These are phyloP conservation scores for Oceanites oceanicus DNA, from an alignment of 2,113 vertebrate genomes.

Conservation along the genomic window DNA sequence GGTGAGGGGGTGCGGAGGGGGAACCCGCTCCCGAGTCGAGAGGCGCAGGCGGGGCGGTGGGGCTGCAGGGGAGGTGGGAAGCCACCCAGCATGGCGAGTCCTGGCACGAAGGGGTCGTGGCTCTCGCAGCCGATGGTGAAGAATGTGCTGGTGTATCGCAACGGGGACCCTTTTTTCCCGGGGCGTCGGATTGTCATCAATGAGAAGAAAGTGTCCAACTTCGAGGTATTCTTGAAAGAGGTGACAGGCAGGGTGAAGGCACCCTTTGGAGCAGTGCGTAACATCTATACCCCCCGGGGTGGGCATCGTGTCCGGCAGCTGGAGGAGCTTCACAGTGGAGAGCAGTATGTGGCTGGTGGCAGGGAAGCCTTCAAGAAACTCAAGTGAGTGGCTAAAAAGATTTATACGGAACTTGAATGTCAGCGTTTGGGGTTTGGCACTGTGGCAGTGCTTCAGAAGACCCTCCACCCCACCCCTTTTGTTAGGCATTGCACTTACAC, in stretches of 20 bases:
- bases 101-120: conserved; percentile 75
- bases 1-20: not conserved
- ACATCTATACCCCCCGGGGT: conserved; percentile 89
- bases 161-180: conserved; percentile 91
- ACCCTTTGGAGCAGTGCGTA: conserved; percentile 90
- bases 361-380: conserved; percentile 92
- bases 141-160: conserved; percentile 89
- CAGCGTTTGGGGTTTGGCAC: not conserved
- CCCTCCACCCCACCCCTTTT: not conserved
- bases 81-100: conserved; percentile 40
- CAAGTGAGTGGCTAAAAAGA: conserved; percentile 82
- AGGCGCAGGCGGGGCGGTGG: not conserved
- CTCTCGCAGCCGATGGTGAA: conserved; percentile 90
- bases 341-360: conserved; percentile 94
- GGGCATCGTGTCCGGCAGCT: conserved; percentile 87
- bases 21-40: not conserved
- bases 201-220: conserved; percentile 88
- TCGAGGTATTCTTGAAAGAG: conserved; percentile 90
- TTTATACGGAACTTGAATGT: not conserved
- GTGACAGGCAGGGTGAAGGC: conserved; percentile 89
- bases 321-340: conserved; percentile 87
- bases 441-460: not conserved
- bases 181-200: conserved; percentile 89
- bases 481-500: not conserved
- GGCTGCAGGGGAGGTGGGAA: not conserved